Evolutionary conservation across 2,113 vertebrate genomes (phyloP), one percentile per base, ranked within the genome.

Genomic region (Morone saxatilis): DNA sequence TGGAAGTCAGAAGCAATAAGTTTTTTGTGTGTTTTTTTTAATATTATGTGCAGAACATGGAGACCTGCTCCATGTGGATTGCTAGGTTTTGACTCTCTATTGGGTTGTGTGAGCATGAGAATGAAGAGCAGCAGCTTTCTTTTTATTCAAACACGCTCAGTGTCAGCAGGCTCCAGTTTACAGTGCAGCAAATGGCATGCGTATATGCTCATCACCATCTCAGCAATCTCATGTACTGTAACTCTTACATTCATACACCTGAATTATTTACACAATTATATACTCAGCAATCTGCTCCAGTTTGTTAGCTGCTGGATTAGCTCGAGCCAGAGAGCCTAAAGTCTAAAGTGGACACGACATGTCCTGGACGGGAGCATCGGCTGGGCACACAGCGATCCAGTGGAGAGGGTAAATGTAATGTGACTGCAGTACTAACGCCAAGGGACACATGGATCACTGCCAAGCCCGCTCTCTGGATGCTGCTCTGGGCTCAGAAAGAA

Each of bases 401-500:
- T 67, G 87, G 43, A 78, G 86, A 89, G 72, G 87, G 88, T 86
- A 90, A 89, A 92, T 93, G 89, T 90, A 89, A 92, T 92, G 94
- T 93, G 92, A 93, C 91, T 91, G 88, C 79, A 85, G 91, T 57
- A 69, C 91, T 91, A 77, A 92, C 40, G 82, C 91, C 91, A 84
- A 90, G 86, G 89, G 92, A 95, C 89, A 85, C 90, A 79, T 91
- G 86, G 86, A 86, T 72, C 4, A 0, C 79, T 91, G 92, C 92
- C 93, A 90, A 82, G 91, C 80, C 78, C 19, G 22, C 65, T 92
- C 85, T 89, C 68, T 93, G 88, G 83, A 88, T n/a, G 69, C 77
- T 70, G 82, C 86, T 87, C 50, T 83, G 86, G 83, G 88, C 91
- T 83, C 67, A 66, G 77, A 65, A 83, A 83, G 83, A 82, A 88